These are phyloP conservation scores for Conus canariensis DNA, from an alignment of 2,888 invertebrate species.

Conservation along the genomic window DNA sequence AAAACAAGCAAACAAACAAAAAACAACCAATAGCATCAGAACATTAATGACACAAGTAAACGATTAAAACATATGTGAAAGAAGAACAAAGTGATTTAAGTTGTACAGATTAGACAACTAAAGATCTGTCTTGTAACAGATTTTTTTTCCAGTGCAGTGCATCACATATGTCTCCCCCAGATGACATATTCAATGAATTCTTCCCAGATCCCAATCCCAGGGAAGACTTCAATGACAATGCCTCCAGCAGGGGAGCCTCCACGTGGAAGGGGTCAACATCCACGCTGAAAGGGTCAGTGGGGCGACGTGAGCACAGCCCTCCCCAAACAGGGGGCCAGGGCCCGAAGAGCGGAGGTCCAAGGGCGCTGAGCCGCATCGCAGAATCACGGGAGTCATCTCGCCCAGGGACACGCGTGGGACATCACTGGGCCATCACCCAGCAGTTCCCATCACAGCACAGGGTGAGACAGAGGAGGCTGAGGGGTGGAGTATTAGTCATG, in stretches of 20 bases:
- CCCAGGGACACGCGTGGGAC: constrained; percentile 46
- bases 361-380: constrained; percentile 65
- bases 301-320: not conserved
- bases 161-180: too few relatives aligned
- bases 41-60: too few relatives aligned
- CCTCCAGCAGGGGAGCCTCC: constrained; percentile 19
- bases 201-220: not conserved
- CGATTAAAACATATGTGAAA: too few relatives aligned
- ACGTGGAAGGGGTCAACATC: constrained; percentile 18
- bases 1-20: too few relatives aligned
- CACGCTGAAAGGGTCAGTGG: not conserved
- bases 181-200: not conserved
- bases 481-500: not conserved
- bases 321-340: constrained; percentile 30
- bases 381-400: constrained; percentile 57
- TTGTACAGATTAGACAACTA: too few relatives aligned
- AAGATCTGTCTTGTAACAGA: too few relatives aligned
- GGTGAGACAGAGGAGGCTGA: not conserved
- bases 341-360: constrained; percentile 38
- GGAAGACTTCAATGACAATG: constrained; percentile 28
- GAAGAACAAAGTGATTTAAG: too few relatives aligned
- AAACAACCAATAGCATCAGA: too few relatives aligned
- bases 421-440: constrained; percentile 71
- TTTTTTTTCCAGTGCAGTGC: too few relatives aligned
- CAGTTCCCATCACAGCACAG: constrained; percentile 59